Base-by-base conservation (phyloP, 2,113 vertebrate species). In the Dipodomys merriami region DNA sequence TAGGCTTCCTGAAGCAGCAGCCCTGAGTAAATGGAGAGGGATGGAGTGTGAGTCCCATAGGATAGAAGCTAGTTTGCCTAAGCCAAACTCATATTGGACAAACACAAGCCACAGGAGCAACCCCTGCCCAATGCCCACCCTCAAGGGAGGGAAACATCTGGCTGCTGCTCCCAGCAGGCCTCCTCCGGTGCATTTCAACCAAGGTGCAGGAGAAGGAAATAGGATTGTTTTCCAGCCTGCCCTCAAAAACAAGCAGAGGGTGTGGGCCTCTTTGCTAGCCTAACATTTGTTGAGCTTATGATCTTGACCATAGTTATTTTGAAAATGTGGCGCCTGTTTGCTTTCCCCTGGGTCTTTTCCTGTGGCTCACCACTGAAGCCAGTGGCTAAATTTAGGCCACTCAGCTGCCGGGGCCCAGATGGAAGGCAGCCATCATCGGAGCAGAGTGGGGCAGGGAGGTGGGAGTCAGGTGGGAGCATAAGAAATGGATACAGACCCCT, bases 331-430 rank as follows among this genome's bases (percentile, higher is more conserved):
- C 53, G 19, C 90, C 92, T 76, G 85, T 86, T 49, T 12, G 80
- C 68, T 33, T 30, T 57, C 65, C 87, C 80, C 83, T 84, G 15
- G 18, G 90, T 76, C 44, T 44, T 76, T 60, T 94, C 83, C 83
- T 88, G 79, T 64, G 96, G 95, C 74, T 97, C 53, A 92, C 95
- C 93, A 64, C 10, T 39, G 6, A 39, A 96, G 82, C 25, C 23
- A 3, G 90, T 33, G 87, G 49, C 84, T 96, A 93, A 94, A 96
- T 88, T 96, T 86, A 95, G 93, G 91, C 27, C 74, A 65, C 33
- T 91, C 7, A 86, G 94, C 71, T 5, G 5, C 20, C 0, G 0
- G 3, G 67, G 80, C 90, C 46, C 72, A 7, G 4, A 19, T 27
- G 49, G 65, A 74, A 82, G 83, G 77, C 71, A 49, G 83, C 64